Base-by-base conservation (phyloP, 2,888 invertebrate genomes). In the Spisula solida region DNA sequence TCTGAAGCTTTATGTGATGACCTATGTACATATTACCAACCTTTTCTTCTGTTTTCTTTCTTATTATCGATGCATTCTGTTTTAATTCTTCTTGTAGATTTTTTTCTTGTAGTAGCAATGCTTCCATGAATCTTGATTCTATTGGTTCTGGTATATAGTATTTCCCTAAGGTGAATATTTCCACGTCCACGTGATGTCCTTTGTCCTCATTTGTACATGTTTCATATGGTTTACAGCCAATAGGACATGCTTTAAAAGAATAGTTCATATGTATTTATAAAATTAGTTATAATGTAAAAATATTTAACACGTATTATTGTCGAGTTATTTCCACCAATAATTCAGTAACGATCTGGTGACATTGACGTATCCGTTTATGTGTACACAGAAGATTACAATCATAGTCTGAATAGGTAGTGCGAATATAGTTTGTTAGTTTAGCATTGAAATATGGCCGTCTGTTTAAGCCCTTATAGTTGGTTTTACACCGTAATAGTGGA, bases 161-260 rank as follows among this genome's bases (percentile, higher is more conserved):
- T 1, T 81, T 66, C 1, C 92, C 93, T 16, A 95, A 87, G 90
- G 95, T 95, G 20, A 89, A 85, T 20, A 56, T 75, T 56, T 90
- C 90, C n/a, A 95, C 95, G 85, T 94, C 94, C 0, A 93, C 94
- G 89, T 92, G 94, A 41, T 94, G 86, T 0, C 95, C 95, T 78
- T 94, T 93, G 14, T 94, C 91, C 0, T 85, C 75, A 29, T 88
- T 89, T 14, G 80, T 85, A 82, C 95, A 95, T 4, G 29, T 25
- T 20, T 34, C 41, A 12, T 82, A 70, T 5, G 86, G 85, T 80
- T 90, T 94, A 85, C 95, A 95, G 6, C 93, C 94, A 12, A 87
- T 34, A 0, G 92, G 90, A 84, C 95, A 95, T 0, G 92, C 94
- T 93, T 86, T 18, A 80, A 66, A 34, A 16, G 41, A 82, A 79